Percentiles rank a stretch among this genome's conserved stretches.
These are phyloP conservation scores for Aleiodes testaceus DNA, from an alignment of 2,888 invertebrate genomes.

Conservation along the genomic window DNA sequence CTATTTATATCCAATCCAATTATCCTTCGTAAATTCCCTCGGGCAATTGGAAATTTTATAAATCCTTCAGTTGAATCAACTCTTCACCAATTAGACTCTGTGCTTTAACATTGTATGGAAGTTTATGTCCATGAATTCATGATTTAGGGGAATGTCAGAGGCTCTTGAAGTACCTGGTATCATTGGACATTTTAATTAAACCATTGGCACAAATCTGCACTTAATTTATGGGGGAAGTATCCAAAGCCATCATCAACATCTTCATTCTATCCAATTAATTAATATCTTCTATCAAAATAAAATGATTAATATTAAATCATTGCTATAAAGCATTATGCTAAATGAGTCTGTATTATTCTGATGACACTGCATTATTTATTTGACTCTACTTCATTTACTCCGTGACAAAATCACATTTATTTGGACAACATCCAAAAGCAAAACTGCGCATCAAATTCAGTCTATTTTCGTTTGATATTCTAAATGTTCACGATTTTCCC, in stretches of 20 bases:
- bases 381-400: too few relatives aligned
- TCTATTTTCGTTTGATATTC: slow-evolving; percentile 2
- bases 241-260: too few relatives aligned
- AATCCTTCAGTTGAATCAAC: slow-evolving; percentile 13
- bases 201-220: too few relatives aligned
- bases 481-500: slow-evolving; percentile 5
- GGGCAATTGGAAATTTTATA: slow-evolving; percentile 21
- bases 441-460: slow-evolving; percentile 7
- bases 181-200: too few relatives aligned
- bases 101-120: slow-evolving; percentile 11
- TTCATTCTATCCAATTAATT: too few relatives aligned
- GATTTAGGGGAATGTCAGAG: background rate
- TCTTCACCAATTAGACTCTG: slow-evolving; percentile 10
- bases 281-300: too few relatives aligned
- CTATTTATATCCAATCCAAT: slow-evolving; percentile 29
- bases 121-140: slow-evolving; percentile 10
- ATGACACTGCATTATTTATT: too few relatives aligned
- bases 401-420: slow-evolving; percentile 5
- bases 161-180: background rate
- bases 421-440: background rate
- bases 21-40: slow-evolving; percentile 18
- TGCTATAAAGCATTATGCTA: too few relatives aligned
- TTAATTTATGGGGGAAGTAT: too few relatives aligned
- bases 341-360: too few relatives aligned
- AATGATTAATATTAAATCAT: too few relatives aligned